Evolutionary conservation across 2,888 invertebrate species (phyloP).

Genomic region (Gnatocerus cornutus): DNA sequence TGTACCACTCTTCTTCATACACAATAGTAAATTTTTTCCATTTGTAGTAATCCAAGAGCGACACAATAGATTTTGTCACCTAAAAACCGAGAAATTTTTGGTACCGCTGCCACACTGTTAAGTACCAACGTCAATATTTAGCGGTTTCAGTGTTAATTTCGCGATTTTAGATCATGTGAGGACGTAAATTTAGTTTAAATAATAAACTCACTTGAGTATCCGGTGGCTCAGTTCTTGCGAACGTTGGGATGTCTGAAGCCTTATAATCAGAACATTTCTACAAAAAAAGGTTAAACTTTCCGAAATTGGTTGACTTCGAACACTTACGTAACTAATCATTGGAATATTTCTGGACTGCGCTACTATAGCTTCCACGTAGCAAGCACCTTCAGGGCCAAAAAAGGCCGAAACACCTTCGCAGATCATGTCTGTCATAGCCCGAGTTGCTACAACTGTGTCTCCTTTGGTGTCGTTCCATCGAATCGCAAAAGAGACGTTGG

Average conservation of each 20-base stretch:
- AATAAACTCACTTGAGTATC: constrained; percentile 86
- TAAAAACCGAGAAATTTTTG: constrained; percentile 67
- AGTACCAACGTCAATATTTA: constrained; percentile 38
- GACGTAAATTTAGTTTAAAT: constrained; percentile 4
- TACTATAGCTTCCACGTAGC: constrained; percentile 95
- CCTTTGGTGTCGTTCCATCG: constrained; percentile 91
- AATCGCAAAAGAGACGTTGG: constrained; percentile 81
- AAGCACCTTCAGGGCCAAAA: constrained; percentile 96
- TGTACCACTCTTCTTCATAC: constrained; percentile 86
- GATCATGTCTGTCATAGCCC: constrained; percentile 91
- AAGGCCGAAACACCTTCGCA: constrained; percentile 92
- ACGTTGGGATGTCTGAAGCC: constrained; percentile 90
- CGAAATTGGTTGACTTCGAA: too few species aligned
- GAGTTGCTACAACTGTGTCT: constrained; percentile 88
- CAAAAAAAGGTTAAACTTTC: constrained; percentile 65
- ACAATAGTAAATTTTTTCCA: constrained; percentile 96
- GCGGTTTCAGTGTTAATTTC: constrained; percentile 29
- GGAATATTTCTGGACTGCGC: constrained; percentile 95
- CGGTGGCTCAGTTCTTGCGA: constrained; percentile 94
- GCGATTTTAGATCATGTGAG: constrained; percentile 32
- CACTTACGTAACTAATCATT: constrained; percentile 97
- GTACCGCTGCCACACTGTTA: constrained; percentile 2
- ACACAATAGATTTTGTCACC: constrained; percentile 96
- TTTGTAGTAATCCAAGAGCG: constrained; percentile 90
- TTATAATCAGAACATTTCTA: constrained; percentile 96